Conservation (phyloP, 2,888 invertebrate genomes). For the Strigamia transsilvanica region DNA sequence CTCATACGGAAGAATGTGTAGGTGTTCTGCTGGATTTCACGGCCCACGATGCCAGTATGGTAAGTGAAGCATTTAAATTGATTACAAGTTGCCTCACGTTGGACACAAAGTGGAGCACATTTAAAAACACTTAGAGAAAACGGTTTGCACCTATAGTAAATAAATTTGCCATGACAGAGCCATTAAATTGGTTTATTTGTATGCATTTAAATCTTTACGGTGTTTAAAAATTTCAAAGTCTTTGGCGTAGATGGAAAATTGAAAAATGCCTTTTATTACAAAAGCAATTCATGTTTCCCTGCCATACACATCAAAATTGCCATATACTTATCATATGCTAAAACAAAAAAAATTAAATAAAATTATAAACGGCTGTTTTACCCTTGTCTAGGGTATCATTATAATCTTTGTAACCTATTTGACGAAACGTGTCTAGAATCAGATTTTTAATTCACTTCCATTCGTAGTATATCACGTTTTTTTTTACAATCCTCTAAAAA, state of each 20-base stretch:
- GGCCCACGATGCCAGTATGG: slow-evolving; percentile 67
- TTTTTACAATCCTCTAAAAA: background rate
- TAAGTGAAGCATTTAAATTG: slow-evolving; percentile 58
- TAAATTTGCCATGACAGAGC: background rate
- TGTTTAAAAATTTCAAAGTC: too few relatives aligned
- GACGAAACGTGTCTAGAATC: slow-evolving; percentile 15
- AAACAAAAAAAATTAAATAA: background rate
- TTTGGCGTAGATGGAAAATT: too few relatives aligned
- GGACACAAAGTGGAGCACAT: background rate
- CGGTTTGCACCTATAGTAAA: background rate
- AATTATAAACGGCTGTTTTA: background rate
- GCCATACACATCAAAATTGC: background rate
- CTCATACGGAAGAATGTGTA: slow-evolving; percentile 63
- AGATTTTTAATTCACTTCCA: background rate
- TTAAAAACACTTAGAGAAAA: background rate
- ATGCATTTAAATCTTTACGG: background rate
- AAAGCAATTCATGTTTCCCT: background rate
- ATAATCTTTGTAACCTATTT: slow-evolving; percentile 7
- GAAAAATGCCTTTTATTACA: background rate
- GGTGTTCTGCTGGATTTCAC: slow-evolving; percentile 65
- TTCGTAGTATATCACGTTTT: background rate
- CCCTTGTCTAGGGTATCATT: slow-evolving; percentile 20
- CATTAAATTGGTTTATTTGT: background rate
- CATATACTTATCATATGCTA: background rate
- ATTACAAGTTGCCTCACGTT: background rate